Evolutionary conservation across 2,888 invertebrate genomes (phyloP).

Genomic region (Pachydiplax longipennis): DNA sequence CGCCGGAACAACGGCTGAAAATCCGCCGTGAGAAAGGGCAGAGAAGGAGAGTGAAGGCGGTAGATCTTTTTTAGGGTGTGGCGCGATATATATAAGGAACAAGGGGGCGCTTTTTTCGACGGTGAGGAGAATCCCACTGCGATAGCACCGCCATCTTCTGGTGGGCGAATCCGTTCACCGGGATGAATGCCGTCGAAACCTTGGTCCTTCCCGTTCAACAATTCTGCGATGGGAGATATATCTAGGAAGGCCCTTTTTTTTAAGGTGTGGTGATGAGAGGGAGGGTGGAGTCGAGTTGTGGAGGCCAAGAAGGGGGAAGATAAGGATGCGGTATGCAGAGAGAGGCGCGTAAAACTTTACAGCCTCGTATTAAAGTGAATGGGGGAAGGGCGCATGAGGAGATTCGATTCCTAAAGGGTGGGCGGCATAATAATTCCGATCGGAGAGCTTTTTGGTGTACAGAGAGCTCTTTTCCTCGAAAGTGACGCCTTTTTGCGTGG

Average conservation of each 20-base stretch:
- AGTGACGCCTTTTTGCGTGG: background rate
- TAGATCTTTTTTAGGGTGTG: background rate
- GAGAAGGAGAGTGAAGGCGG: background rate
- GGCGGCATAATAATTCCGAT: background rate
- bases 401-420: conserved; percentile 22
- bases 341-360: conserved; percentile 36
- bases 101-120: background rate
- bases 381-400: background rate
- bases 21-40: background rate
- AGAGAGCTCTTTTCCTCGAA: background rate
- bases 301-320: background rate
- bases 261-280: background rate
- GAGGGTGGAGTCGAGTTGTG: background rate
- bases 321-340: background rate
- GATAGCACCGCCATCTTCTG: background rate
- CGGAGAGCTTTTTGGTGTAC: conserved; percentile 40
- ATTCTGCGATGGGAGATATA: background rate
- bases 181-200: background rate
- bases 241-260: background rate
- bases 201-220: background rate
- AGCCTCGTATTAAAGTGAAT: conserved; percentile 39
- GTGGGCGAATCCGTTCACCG: background rate
- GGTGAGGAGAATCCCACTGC: background rate
- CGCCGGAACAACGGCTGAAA: background rate
- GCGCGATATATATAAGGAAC: background rate